Evolutionary conservation across 2,888 invertebrate species (phyloP), one percentile per base, ranked within the genome.

Genomic region (Callimorpha dominula): DNA sequence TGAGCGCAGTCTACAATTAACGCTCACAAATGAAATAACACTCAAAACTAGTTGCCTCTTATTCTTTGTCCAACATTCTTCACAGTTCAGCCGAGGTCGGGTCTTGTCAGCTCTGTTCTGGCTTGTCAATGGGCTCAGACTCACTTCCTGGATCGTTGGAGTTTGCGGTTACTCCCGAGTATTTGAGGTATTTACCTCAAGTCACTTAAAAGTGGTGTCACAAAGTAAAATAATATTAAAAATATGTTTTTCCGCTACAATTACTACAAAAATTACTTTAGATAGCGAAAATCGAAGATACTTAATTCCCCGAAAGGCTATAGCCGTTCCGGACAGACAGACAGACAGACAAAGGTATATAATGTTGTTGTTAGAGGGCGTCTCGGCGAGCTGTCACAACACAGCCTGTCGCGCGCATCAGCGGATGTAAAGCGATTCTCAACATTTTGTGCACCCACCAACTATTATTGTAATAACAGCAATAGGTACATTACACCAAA

Each of bases 371-470:
- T 81, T 84, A 80, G 79, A 83, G 74, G 90, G 86, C 89, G 88
- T 90, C 94, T 89, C 82, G 89, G 87, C 76, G 93, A 85, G 90
- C 92, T 94, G 94, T 94, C 94, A 94, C 83, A 94, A 94, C 93
- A 94, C 86, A 85, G 87, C 88, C 91, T 90, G 93, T 91, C 92
- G 88, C 88, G 85, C 77, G 84, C 86, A 77, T 84, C 88, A 80
- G 77, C 88, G 88, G 87, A 89, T 86, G 81, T 79, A 71, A 67
- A 54, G 68, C 11, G 88, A 11, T 78, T 62, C 86, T 87, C 90
- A 92, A 93, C 89, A 31, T 77, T 82, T 82, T 80, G 5, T 75
- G 3, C 3, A 17, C 31, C 15, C 12, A n/a, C 12, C 11, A 52
- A 52, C 0, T n/a, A 9, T 46, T 1, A 3, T 46, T 46, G 8